Evolutionary conservation across 2,797 vertebrate species (phyloP).

Genomic region (Rhinogobio ventralis): DNA sequence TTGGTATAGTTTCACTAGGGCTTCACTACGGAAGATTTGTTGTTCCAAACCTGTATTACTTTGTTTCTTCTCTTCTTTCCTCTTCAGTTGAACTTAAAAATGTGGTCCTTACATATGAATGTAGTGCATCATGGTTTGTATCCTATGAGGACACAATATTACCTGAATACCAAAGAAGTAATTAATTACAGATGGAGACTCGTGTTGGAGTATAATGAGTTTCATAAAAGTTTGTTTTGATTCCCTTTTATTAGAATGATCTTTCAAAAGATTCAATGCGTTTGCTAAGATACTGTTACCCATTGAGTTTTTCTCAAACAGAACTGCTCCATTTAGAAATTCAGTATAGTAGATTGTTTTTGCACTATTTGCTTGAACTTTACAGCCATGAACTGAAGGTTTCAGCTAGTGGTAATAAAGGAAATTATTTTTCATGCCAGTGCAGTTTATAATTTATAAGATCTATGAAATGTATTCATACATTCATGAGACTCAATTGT

Average conservation of each 20-base stretch:
- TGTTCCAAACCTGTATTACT: not conserved
- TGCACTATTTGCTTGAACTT: not conserved
- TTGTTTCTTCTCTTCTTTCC: not conserved
- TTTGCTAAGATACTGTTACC: not conserved
- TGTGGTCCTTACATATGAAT: not conserved
- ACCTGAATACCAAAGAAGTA: slow-evolving; percentile 22
- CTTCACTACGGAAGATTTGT: not conserved
- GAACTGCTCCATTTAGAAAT: not conserved
- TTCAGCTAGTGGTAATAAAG: not conserved
- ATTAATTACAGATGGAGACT: slow-evolving; percentile 6
- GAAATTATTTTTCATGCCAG: not conserved
- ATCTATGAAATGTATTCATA: no score
- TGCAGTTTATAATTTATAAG: not conserved
- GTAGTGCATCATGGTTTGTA: not conserved
- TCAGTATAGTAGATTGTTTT: not conserved
- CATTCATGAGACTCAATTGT: not conserved
- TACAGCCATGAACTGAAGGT: not conserved
- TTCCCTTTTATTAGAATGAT: not conserved
- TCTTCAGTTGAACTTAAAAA: not conserved
- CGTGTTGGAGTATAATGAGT: not conserved
- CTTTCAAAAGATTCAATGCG: not conserved
- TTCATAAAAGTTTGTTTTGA: not conserved
- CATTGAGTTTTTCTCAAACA: not conserved
- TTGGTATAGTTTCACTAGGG: no score
- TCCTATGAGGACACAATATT: not conserved